Evolutionary conservation across 2,888 invertebrate genomes (phyloP).

Genomic region (Sceliomorpha sp.): DNA sequence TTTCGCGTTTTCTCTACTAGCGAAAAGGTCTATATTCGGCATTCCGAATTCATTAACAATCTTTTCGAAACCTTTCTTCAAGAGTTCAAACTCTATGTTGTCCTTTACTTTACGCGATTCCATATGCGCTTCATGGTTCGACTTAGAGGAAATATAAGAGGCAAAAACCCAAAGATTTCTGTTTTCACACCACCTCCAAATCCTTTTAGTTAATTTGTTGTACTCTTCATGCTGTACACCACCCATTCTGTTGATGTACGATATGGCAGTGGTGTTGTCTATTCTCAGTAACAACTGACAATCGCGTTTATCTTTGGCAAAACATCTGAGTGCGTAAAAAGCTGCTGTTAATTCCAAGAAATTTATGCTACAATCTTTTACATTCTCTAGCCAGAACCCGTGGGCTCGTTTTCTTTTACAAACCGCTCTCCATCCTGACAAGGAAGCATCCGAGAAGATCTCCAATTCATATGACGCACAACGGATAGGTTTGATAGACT

Average conservation of each 20-base stretch:
- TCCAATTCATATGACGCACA: slow-evolving; percentile 11
- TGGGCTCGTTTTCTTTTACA: slow-evolving; percentile 7
- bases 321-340: slow-evolving; percentile 36
- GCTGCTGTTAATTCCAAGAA: slow-evolving; percentile 38
- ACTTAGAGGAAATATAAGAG: slow-evolving; percentile 23
- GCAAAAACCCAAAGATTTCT: slow-evolving; percentile 37
- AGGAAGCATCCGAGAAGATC: slow-evolving; percentile 44
- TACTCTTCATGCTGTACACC: slow-evolving; percentile 33
- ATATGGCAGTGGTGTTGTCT: slow-evolving; percentile 47
- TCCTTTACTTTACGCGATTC: slow-evolving; percentile 18
- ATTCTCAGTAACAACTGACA: slow-evolving; percentile 37
- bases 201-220: slow-evolving; percentile 19
- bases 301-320: slow-evolving; percentile 13
- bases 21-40: slow-evolving; percentile 18
- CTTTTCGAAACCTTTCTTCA: neutral
- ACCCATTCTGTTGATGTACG: too few species aligned
- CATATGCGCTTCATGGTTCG: slow-evolving; percentile 15
- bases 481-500: slow-evolving; percentile 10
- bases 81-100: slow-evolving; percentile 35
- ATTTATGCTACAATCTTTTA: slow-evolving; percentile 42
- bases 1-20: slow-evolving; percentile 24
- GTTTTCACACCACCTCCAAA: slow-evolving; percentile 44
- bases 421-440: slow-evolving; percentile 34
- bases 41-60: slow-evolving; percentile 9
- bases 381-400: slow-evolving; percentile 27